phyloP scores from a whole-genome alignment of 1,140 invertebrate genomes.

The Dendrolimus kikuchii region DNA sequence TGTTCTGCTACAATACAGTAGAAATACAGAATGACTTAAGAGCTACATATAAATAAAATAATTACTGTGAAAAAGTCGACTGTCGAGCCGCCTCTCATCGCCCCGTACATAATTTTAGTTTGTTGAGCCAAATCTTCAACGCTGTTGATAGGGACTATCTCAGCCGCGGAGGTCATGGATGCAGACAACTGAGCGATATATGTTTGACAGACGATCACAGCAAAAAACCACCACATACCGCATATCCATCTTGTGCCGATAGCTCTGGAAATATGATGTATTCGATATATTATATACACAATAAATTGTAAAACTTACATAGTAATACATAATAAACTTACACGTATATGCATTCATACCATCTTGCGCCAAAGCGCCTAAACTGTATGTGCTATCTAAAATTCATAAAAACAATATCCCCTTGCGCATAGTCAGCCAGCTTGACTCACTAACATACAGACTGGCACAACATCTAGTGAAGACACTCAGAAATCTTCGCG shows the following conservation, averaged over 20 bases:
- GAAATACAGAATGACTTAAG: too few relatives aligned
- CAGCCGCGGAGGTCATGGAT: constrained; percentile 90
- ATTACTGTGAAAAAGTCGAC: constrained; percentile 81
- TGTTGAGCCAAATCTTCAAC: constrained; percentile 93
- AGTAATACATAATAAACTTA: too few relatives aligned
- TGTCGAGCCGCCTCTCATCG: constrained; percentile 82
- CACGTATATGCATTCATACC: too few relatives aligned
- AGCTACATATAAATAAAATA: background rate
- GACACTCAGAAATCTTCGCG: too few relatives aligned
- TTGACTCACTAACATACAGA: too few relatives aligned
- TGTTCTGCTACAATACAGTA: too few relatives aligned
- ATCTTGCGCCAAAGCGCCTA: too few relatives aligned
- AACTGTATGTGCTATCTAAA: too few relatives aligned
- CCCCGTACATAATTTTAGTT: constrained; percentile 91
- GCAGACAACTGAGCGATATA: constrained; percentile 97
- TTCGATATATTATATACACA: background rate
- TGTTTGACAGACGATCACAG: constrained; percentile 95
- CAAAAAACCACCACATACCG: constrained; percentile 96
- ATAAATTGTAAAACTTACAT: background rate
- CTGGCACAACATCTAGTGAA: too few relatives aligned
- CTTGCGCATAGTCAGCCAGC: too few relatives aligned
- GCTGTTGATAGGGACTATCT: constrained; percentile 88
- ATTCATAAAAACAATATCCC: too few relatives aligned
- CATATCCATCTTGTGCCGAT: constrained; percentile 83
- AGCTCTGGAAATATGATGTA: constrained; percentile 64